A percentile compares a stretch with the other conserved stretches of the same genome.
phyloP scores from a whole-genome alignment of 2,797 vertebrate genomes.

The Limnodromus scolopaceus region DNA sequence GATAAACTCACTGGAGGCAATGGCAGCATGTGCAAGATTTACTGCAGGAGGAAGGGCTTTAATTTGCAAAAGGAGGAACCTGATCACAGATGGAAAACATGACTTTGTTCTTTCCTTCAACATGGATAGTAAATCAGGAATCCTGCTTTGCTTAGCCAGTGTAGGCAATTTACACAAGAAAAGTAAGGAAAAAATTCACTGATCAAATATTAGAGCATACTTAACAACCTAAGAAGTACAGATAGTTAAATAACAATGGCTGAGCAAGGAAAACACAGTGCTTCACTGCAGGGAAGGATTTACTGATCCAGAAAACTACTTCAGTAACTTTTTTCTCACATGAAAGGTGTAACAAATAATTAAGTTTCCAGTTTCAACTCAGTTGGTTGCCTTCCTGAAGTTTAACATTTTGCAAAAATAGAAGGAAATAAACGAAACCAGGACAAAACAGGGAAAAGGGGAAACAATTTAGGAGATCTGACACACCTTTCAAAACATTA shows the following conservation, averaged over 20 bases:
- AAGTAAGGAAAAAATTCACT: not conserved
- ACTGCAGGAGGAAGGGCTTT: not conserved
- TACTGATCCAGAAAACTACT: not conserved
- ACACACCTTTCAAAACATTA: not conserved
- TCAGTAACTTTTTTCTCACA: not conserved
- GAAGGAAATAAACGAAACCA: not conserved
- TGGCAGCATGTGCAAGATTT: not conserved
- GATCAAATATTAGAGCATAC: not conserved
- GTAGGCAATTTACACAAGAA: not conserved
- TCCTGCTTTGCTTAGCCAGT: not conserved
- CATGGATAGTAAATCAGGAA: not conserved
- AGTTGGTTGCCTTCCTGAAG: not conserved
- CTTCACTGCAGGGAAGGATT: not conserved
- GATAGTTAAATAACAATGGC: not conserved
- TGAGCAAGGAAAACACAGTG: not conserved
- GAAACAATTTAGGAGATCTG: not conserved
- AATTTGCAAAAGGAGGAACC: not conserved
- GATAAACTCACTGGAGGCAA: not conserved
- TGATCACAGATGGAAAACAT: not conserved
- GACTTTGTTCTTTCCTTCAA: conserved; percentile 1
- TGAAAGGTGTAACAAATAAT: conserved; percentile 1
- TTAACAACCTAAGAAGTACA: not conserved
- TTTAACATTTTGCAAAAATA: not conserved
- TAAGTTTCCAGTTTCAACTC: conserved; percentile 2
- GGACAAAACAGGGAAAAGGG: not conserved